These are phyloP conservation scores for Drosophila ficusphila DNA, from an alignment of 1,140 invertebrate species.

Conservation along the genomic window DNA sequence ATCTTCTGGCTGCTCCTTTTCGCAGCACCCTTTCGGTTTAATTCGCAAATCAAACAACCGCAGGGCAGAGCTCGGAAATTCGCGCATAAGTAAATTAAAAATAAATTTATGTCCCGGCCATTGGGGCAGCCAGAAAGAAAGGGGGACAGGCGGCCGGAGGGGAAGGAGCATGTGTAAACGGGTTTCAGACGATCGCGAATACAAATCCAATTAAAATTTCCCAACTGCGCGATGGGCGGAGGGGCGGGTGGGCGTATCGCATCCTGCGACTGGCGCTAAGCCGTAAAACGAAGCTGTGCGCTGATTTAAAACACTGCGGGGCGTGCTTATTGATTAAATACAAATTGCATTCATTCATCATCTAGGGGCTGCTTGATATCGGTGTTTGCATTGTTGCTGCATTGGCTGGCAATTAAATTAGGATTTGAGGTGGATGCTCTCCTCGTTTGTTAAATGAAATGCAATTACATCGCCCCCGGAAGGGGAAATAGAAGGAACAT, in stretches of 20 bases:
- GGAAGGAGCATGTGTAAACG: conserved; percentile 40
- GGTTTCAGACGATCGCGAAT: conserved; percentile 60
- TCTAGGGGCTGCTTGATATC: conserved; percentile 22
- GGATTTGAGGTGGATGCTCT: conserved; percentile 53
- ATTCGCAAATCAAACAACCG: conserved; percentile 82
- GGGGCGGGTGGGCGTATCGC: conserved; percentile 11
- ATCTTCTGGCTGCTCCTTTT: conserved; percentile 5
- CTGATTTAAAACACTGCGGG: conserved; percentile 81
- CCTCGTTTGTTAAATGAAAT: conserved; percentile 27
- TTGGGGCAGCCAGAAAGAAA: conserved; percentile 9
- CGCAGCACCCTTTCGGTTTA: conserved; percentile 52
- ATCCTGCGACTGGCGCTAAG: conserved; percentile 72
- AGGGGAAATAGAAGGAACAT: not conserved
- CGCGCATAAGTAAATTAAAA: conserved; percentile 82
- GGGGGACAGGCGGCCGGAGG: not conserved
- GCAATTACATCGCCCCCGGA: conserved; percentile 9
- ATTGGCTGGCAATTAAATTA: conserved; percentile 72
- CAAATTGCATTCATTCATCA: conserved; percentile 82
- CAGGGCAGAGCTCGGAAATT: conserved; percentile 66
- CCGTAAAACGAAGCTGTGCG: conserved; percentile 79
- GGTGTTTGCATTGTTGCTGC: conserved; percentile 30
- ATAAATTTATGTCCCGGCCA: conserved; percentile 73
- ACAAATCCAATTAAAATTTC: conserved; percentile 80
- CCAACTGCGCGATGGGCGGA: conserved; percentile 19
- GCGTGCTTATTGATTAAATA: conserved; percentile 81